Conservation (phyloP, 2,113 vertebrate genomes). For the Varanus salvator region DNA sequence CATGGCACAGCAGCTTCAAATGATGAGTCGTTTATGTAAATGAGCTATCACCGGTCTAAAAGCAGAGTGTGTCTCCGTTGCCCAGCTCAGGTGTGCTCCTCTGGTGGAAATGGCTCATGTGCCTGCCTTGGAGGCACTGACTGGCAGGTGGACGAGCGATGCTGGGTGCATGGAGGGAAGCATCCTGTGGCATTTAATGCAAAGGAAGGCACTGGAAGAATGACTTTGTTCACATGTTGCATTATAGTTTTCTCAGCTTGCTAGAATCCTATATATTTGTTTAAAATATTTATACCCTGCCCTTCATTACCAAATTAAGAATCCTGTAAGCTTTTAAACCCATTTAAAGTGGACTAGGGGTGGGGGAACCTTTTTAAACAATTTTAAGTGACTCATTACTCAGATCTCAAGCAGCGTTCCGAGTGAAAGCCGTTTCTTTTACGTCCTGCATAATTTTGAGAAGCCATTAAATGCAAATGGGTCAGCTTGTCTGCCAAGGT, state of each 20-base stretch:
- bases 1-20: background rate
- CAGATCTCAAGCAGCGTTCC: background rate
- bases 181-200: background rate
- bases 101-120: background rate
- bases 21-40: background rate
- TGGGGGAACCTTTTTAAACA: slow-evolving; percentile 1
- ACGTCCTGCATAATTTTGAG: slow-evolving; percentile 29
- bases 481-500: slow-evolving; percentile 16
- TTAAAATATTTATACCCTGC: too few relatives aligned
- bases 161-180: background rate
- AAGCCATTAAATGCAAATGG: slow-evolving; percentile 30
- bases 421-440: slow-evolving; percentile 18
- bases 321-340: background rate
- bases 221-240: background rate
- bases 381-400: slow-evolving; percentile 46
- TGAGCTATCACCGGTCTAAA: background rate
- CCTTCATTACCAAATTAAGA: too few relatives aligned
- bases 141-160: background rate
- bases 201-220: background rate
- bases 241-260: background rate
- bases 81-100: background rate
- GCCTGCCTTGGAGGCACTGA: too few relatives aligned
- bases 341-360: background rate
- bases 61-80: too few relatives aligned
- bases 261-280: background rate